Evolutionary conservation across 1,140 invertebrate genomes (phyloP).

Genomic region (Sesamia nonagrioides): DNA sequence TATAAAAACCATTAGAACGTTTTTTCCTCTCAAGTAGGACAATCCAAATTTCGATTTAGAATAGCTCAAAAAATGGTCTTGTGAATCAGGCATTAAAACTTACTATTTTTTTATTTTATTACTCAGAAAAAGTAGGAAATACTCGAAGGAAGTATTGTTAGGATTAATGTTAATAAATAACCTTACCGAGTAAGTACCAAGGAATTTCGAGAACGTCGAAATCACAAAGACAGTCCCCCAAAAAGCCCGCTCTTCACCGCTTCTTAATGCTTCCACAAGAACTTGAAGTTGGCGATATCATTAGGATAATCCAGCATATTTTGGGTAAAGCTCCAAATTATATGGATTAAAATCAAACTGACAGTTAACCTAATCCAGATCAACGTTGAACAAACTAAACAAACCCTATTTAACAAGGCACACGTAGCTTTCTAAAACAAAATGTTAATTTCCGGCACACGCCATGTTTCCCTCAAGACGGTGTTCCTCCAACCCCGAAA

Average conservation of each 20-base stretch:
- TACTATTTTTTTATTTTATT: too few relatives aligned
- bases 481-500: conserved; percentile 13
- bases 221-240: too few relatives aligned
- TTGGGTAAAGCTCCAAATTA: neutral
- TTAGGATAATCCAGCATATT: too few relatives aligned
- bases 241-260: too few relatives aligned
- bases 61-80: neutral
- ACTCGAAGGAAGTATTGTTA: too few relatives aligned
- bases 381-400: conserved; percentile 14
- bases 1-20: neutral
- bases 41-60: neutral
- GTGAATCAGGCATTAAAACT: neutral
- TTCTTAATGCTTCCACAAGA: too few relatives aligned
- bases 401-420: conserved; percentile 33
- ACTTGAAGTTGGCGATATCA: too few relatives aligned
- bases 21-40: neutral
- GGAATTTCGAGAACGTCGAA: too few relatives aligned
- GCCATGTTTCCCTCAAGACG: conserved; percentile 37
- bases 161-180: too few relatives aligned
- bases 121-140: too few relatives aligned
- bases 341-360: conserved; percentile 4
- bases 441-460: conserved; percentile 61
- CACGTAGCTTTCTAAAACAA: conserved; percentile 51
- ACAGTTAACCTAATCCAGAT: conserved; percentile 27
- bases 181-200: too few relatives aligned